A percentile compares a stretch with the other conserved stretches of the same genome.
phyloP scores from a whole-genome alignment of 2,888 invertebrate genomes.

The Pimpla rufipes region DNA sequence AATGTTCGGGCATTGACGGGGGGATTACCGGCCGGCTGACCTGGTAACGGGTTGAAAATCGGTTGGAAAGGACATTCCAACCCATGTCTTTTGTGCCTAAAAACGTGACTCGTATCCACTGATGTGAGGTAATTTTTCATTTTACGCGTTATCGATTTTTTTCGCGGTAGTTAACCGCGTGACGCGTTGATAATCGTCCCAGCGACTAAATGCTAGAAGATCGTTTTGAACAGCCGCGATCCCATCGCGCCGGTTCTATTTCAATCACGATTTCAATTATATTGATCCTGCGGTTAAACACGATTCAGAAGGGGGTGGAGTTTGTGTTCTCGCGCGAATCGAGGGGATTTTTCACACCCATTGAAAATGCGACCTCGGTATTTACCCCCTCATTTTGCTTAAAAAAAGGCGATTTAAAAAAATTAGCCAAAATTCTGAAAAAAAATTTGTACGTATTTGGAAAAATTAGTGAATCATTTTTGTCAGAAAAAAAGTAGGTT shows the following conservation, averaged over 20 bases:
- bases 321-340: constrained; percentile 31
- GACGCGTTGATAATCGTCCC: constrained; percentile 8
- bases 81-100: background rate
- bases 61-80: too few species aligned
- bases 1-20: background rate
- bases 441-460: too few species aligned
- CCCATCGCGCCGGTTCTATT: constrained; percentile 35
- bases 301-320: constrained; percentile 39
- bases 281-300: constrained; percentile 69
- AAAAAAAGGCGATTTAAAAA: too few species aligned
- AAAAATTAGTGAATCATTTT: too few species aligned
- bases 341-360: constrained; percentile 52
- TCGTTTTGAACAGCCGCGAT: constrained; percentile 5
- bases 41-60: background rate
- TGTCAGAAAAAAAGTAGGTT: too few species aligned
- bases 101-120: background rate
- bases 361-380: constrained; percentile 40
- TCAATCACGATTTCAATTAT: constrained; percentile 70
- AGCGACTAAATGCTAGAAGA: constrained; percentile 14
- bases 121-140: background rate
- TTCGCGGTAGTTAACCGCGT: background rate
- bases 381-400: too few species aligned
- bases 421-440: too few species aligned
- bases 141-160: background rate
- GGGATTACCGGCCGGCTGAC: background rate